Conservation (phyloP, 2,888 invertebrate genomes). For the Tinea semifulvella region DNA sequence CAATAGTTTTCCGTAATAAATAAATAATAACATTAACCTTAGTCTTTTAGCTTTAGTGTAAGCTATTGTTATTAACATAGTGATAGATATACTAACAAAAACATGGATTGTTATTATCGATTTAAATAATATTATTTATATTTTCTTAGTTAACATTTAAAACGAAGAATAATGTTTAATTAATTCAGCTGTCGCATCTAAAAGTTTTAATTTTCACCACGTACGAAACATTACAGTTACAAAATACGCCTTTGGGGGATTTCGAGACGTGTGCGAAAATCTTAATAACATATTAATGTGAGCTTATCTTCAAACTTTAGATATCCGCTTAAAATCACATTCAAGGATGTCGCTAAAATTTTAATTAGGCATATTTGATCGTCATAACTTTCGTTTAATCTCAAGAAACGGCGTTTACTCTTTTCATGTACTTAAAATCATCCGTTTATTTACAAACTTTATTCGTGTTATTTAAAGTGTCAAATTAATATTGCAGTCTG, state of each 20-base stretch:
- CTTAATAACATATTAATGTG: constrained; percentile 13
- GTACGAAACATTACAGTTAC: constrained; percentile 13
- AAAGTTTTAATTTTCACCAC: constrained; percentile 11
- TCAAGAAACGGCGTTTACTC: too few species aligned
- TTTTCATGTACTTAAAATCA: too few species aligned
- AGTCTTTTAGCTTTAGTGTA: too few species aligned
- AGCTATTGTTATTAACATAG: too few species aligned
- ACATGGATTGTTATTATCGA: too few species aligned
- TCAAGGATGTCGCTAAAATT: constrained; percentile 1
- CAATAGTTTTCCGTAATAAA: too few species aligned
- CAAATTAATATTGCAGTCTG: too few species aligned
- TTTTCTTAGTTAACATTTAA: neutral
- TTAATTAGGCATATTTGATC: constrained; percentile 3
- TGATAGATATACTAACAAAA: too few species aligned
- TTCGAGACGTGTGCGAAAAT: constrained; percentile 14
- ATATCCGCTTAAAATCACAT: constrained; percentile 8
- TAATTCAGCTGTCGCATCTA: constrained; percentile 8
- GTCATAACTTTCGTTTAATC: neutral
- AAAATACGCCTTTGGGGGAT: constrained; percentile 12
- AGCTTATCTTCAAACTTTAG: constrained; percentile 4
- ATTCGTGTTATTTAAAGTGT: too few species aligned
- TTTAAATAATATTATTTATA: too few species aligned
- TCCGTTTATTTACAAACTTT: neutral
- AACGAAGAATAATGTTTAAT: neutral
- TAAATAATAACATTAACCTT: too few species aligned